Evolutionary conservation across 2,113 vertebrate genomes (phyloP).

Genomic region (Sinocyclocheilus grahami): DNA sequence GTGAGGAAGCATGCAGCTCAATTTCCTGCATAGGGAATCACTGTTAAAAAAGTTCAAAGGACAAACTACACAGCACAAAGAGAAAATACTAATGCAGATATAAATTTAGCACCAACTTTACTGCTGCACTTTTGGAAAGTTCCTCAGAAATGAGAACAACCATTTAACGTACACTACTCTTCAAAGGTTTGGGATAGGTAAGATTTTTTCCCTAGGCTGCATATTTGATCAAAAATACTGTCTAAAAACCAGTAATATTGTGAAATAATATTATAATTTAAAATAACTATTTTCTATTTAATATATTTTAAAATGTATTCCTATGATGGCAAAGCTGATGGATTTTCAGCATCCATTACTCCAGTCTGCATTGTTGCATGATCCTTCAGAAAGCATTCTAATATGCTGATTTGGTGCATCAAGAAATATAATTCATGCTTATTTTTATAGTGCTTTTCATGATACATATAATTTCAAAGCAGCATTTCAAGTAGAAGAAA

Average conservation of each 20-base stretch:
- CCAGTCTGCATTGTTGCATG: too few relatives aligned
- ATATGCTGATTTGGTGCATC: too few relatives aligned
- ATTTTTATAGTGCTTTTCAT: too few relatives aligned
- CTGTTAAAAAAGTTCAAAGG: slow-evolving; percentile 44
- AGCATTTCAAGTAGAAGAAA: background rate
- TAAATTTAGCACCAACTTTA: background rate
- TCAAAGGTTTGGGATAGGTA: background rate
- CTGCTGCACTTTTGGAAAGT: background rate
- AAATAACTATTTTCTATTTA: background rate
- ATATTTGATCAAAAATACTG: background rate
- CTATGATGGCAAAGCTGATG: background rate
- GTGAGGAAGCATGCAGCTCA: background rate
- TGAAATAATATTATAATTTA: background rate
- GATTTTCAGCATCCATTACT: too few relatives aligned
- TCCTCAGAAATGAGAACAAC: background rate
- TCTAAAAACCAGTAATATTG: background rate
- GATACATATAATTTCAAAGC: too few relatives aligned
- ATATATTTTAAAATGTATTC: background rate
- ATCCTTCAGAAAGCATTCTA: too few relatives aligned
- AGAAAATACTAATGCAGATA: slow-evolving; percentile 42
- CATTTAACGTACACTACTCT: background rate
- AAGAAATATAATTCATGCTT: too few relatives aligned
- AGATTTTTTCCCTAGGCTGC: background rate
- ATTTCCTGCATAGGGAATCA: slow-evolving; percentile 32
- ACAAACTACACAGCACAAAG: slow-evolving; percentile 31